Evolutionary conservation across 2,113 vertebrate genomes (phyloP).

Genomic region (Lutjanus erythropterus): DNA sequence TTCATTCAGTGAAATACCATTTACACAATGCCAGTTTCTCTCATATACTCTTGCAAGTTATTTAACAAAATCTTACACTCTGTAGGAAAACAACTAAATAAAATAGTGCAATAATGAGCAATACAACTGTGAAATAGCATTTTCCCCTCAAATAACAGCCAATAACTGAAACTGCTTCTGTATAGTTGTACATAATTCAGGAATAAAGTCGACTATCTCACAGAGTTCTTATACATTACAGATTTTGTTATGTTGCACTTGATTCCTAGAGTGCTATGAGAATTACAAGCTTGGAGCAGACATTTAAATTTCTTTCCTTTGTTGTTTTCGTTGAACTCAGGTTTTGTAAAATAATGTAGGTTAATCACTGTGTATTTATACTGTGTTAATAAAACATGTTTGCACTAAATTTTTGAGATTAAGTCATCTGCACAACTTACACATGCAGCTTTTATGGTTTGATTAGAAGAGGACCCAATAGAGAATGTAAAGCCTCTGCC

Average conservation of each 20-base stretch:
- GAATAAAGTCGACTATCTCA: slow-evolving; percentile 6
- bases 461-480: neutral
- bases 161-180: slow-evolving; percentile 21
- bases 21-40: slow-evolving; percentile 16
- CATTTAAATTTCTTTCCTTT: neutral
- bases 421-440: neutral
- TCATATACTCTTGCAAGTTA: slow-evolving; percentile 3
- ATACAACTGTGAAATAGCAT: slow-evolving; percentile 3
- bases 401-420: neutral
- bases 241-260: slow-evolving; percentile 27
- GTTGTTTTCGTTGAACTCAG: slow-evolving; percentile 41
- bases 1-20: neutral
- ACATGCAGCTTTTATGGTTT: neutral
- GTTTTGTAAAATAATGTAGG: slow-evolving; percentile 56
- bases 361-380: slow-evolving; percentile 52
- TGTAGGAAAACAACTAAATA: slow-evolving; percentile 24
- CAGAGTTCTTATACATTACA: slow-evolving; percentile 9
- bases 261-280: slow-evolving; percentile 29
- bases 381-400: slow-evolving; percentile 61
- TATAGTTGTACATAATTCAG: slow-evolving; percentile 43
- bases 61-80: slow-evolving; percentile 3
- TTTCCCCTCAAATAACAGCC: neutral
- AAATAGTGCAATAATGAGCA: neutral
- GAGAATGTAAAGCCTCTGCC: neutral
- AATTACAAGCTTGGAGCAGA: slow-evolving; percentile 18